Evolutionary conservation across 1,140 invertebrate genomes (phyloP).

Genomic region (Phthorimaea operculella): DNA sequence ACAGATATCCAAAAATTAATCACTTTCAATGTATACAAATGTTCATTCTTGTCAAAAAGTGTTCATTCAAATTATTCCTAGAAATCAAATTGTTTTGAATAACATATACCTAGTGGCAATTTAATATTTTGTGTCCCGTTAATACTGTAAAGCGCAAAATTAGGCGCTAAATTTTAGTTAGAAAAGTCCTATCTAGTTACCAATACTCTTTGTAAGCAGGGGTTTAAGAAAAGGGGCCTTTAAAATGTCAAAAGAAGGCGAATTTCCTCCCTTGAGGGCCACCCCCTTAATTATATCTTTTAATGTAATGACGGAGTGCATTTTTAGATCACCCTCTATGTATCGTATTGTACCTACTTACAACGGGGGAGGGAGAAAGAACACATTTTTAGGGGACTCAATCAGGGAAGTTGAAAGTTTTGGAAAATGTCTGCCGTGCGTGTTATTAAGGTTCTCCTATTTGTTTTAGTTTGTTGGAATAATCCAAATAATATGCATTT

Average conservation of each 20-base stretch:
- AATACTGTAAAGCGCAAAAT: too few species aligned
- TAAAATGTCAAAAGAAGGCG: constrained; percentile 64
- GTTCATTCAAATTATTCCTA: too few species aligned
- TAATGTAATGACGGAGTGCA: constrained; percentile 61
- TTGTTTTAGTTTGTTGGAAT: not conserved
- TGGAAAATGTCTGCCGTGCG: not conserved
- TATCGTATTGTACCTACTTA: constrained; percentile 24
- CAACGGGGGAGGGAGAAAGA: constrained; percentile 22
- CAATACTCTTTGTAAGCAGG: constrained; percentile 15
- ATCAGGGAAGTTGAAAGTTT: constrained; percentile 22
- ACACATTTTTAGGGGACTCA: constrained; percentile 30
- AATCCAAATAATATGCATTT: too few species aligned
- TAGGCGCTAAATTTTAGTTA: too few species aligned
- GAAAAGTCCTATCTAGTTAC: too few species aligned
- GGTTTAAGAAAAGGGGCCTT: constrained; percentile 53
- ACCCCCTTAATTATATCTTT: constrained; percentile 64
- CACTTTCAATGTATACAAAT: too few species aligned
- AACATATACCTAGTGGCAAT: too few species aligned
- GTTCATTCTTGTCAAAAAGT: too few species aligned
- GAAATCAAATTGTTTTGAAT: too few species aligned
- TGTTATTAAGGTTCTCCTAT: not conserved
- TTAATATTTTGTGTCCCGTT: too few species aligned
- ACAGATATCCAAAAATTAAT: too few species aligned
- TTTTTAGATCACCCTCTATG: constrained; percentile 49
- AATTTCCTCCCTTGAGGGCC: constrained; percentile 45